A percentile compares a stretch with the other conserved stretches of the same genome.
phyloP scores from a whole-genome alignment of 2,888 invertebrate genomes.

The Cyaniris semiargus region DNA sequence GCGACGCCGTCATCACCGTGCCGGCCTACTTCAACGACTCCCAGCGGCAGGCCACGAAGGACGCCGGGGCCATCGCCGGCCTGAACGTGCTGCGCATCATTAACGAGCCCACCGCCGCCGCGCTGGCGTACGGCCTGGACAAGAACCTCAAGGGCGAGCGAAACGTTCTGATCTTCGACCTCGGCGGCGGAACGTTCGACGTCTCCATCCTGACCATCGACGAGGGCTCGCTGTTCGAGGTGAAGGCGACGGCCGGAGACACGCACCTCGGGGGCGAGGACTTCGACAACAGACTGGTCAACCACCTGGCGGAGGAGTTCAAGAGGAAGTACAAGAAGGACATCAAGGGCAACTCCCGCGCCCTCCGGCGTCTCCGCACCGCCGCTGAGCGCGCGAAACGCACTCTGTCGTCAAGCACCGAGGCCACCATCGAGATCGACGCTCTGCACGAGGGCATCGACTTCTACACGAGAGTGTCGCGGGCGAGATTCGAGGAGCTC shows the following conservation, averaged over 20 bases:
- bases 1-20: constrained; percentile 89
- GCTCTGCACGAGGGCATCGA: constrained; percentile 87
- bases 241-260: constrained; percentile 90
- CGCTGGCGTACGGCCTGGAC: constrained; percentile 86
- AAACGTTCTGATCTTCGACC: constrained; percentile 83
- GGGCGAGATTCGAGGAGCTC: constrained; percentile 88
- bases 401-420: constrained; percentile 87
- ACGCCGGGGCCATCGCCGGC: constrained; percentile 88
- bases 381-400: constrained; percentile 90
- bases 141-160: constrained; percentile 83
- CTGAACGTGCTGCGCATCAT: constrained; percentile 91
- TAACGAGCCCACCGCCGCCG: constrained; percentile 90
- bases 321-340: constrained; percentile 86
- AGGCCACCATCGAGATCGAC: constrained; percentile 87
- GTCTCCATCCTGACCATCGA: constrained; percentile 91
- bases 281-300: constrained; percentile 83
- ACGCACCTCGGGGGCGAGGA: constrained; percentile 91
- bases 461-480: constrained; percentile 84
- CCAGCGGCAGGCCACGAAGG: constrained; percentile 89
- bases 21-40: constrained; percentile 90
- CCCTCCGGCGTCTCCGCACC: constrained; percentile 85
- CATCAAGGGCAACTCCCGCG: constrained; percentile 82
- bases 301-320: constrained; percentile 85
- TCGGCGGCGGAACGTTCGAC: constrained; percentile 87
- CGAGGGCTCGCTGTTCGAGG: constrained; percentile 88